phyloP scores from a whole-genome alignment of 1,140 invertebrate species.

The Holcopasites calliopsidis region DNA sequence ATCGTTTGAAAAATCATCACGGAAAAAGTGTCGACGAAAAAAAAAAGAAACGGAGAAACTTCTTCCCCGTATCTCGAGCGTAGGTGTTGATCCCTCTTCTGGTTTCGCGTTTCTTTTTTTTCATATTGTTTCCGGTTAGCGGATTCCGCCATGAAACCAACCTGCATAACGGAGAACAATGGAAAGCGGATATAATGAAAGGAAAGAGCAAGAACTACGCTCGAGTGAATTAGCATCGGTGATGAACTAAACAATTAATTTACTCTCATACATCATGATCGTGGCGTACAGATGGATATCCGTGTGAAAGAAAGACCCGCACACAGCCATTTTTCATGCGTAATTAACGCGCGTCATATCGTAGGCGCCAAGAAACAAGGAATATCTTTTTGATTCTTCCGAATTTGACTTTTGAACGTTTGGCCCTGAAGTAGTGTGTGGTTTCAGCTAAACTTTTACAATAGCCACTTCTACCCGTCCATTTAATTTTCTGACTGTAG shows the following conservation, averaged over 20 bases:
- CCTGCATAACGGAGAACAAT: constrained; percentile 57
- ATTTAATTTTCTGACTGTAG: neutral
- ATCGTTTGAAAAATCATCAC: neutral
- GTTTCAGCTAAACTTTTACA: no score
- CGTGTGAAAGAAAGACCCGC: neutral
- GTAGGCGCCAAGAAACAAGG: no score
- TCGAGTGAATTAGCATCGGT: constrained; percentile 28
- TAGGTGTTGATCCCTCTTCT: constrained; percentile 26
- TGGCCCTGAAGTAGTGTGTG: no score
- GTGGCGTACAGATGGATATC: neutral
- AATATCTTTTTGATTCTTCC: no score
- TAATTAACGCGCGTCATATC: neutral
- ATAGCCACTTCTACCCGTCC: constrained; percentile 10
- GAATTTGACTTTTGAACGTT: no score
- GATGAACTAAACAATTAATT: constrained; percentile 41
- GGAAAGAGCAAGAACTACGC: constrained; percentile 30
- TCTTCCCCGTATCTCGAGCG: constrained; percentile 45
- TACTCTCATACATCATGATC: constrained; percentile 31
- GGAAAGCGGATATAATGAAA: constrained; percentile 47
- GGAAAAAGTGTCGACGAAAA: neutral
- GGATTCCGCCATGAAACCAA: constrained; percentile 23
- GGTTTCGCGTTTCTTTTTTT: constrained; percentile 24
- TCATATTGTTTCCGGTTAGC: constrained; percentile 46
- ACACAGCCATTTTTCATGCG: neutral
- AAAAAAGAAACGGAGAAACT: constrained; percentile 29